Conservation (phyloP, 1,140 invertebrate species). For the Nasonia longicornis region DNA sequence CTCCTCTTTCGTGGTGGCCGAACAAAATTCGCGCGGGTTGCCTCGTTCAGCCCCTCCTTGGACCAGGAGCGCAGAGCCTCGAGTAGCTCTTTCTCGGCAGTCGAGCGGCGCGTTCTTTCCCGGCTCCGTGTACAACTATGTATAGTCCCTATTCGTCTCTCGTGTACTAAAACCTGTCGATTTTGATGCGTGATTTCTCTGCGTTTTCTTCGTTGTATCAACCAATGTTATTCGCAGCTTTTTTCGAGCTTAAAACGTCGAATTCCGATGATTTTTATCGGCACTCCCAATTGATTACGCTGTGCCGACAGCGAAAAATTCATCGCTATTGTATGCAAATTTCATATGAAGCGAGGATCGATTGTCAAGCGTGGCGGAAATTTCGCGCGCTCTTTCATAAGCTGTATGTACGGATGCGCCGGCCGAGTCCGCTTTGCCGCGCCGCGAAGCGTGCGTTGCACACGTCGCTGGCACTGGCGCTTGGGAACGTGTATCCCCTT, state of each 20-base stretch:
- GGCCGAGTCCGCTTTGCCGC: not conserved
- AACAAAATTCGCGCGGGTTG: constrained; percentile 67
- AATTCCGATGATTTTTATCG: not conserved
- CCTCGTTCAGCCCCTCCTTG: constrained; percentile 68
- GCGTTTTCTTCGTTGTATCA: not conserved
- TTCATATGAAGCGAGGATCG: constrained; percentile 6
- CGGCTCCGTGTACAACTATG: not conserved
- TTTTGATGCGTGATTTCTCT: constrained; percentile 10
- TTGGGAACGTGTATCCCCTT: constrained; percentile 36
- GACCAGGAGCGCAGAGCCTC: constrained; percentile 51
- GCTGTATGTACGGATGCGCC: not conserved
- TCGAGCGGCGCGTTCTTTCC: constrained; percentile 3
- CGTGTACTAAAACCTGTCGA: constrained; percentile 3
- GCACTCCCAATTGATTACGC: not conserved
- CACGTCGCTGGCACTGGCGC: constrained; percentile 1
- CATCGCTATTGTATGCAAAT: constrained; percentile 42
- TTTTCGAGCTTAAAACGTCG: not conserved
- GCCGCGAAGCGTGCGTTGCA: not conserved
- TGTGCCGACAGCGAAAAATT: not conserved
- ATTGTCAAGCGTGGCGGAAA: constrained; percentile 29
- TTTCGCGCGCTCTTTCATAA: constrained; percentile 15
- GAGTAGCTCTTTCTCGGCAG: not conserved
- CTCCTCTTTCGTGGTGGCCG: constrained; percentile 58
- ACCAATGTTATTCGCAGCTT: not conserved
- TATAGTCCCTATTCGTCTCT: not conserved